These are phyloP conservation scores for Synergus laeviventris DNA, from an alignment of 2,888 invertebrate species.

Conservation along the genomic window DNA sequence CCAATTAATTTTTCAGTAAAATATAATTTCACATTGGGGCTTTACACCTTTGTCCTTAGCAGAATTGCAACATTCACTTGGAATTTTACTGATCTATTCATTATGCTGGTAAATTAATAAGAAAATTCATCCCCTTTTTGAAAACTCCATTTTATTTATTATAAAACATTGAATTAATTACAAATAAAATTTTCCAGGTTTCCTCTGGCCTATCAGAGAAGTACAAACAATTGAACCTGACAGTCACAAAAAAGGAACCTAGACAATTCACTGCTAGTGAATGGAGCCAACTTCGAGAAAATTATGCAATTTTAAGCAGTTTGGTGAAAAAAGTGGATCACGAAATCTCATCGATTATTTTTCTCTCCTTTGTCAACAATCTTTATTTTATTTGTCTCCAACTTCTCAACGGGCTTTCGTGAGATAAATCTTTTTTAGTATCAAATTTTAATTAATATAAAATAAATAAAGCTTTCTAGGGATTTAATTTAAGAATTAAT, in stretches of 20 bases:
- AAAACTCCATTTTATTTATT: constrained; percentile 62
- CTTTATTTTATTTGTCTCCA: constrained; percentile 86
- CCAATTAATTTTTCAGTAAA: constrained; percentile 55
- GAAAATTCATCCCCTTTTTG: constrained; percentile 1
- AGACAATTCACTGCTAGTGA: constrained; percentile 68
- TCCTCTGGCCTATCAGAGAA: constrained; percentile 80
- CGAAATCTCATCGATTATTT: constrained; percentile 80
- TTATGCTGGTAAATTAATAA: constrained; percentile 81
- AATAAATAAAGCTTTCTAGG: no score
- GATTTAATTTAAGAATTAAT: not conserved
- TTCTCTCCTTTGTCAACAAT: constrained; percentile 84
- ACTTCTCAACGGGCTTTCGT: constrained; percentile 83
- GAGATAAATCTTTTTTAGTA: constrained; percentile 62
- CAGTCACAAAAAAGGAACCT: constrained; percentile 72
- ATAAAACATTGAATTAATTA: not conserved
- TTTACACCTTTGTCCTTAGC: constrained; percentile 76
- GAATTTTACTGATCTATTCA: constrained; percentile 85
- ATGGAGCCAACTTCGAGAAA: constrained; percentile 82
- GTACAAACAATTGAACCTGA: constrained; percentile 80
- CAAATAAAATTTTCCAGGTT: constrained; percentile 56
- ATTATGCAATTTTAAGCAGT: constrained; percentile 81
- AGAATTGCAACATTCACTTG: constrained; percentile 82
- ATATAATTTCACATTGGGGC: constrained; percentile 66
- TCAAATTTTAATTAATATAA: not conserved
- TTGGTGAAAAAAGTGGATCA: constrained; percentile 80